Evolutionary conservation across 1,140 invertebrate species (phyloP).

Genomic region (Neocloeon triangulifer): DNA sequence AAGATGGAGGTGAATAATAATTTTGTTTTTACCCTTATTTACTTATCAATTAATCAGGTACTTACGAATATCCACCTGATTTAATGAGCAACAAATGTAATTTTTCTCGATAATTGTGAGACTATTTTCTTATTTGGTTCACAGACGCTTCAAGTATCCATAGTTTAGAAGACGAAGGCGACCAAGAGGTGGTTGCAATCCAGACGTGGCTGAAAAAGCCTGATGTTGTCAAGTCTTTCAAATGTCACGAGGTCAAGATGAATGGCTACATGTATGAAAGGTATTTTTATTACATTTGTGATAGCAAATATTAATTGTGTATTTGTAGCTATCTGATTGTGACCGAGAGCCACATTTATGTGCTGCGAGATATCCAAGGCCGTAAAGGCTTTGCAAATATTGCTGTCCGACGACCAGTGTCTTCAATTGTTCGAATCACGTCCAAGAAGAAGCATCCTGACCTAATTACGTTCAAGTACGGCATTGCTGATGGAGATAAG

Average conservation of each 20-base stretch:
- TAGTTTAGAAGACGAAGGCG: conserved; percentile 29
- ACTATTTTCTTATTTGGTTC: conserved; percentile 4
- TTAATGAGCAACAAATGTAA: background rate
- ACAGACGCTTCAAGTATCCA: conserved; percentile 17
- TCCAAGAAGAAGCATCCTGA: conserved; percentile 83
- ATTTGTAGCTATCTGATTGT: conserved; percentile 57
- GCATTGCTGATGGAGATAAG: conserved; percentile 46
- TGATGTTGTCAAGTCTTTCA: conserved; percentile 63
- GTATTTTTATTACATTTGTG: conserved; percentile 13
- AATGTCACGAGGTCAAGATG: conserved; percentile 75
- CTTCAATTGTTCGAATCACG: conserved; percentile 85
- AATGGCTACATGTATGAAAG: conserved; percentile 68
- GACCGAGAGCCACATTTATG: conserved; percentile 68
- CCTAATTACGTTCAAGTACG: conserved; percentile 89
- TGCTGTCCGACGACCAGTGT: conserved; percentile 60
- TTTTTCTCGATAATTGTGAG: too few species aligned
- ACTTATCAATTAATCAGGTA: background rate
- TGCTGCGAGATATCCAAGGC: conserved; percentile 57
- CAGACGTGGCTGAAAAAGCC: conserved; percentile 60
- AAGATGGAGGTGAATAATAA: conserved; percentile 36
- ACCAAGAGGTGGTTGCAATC: conserved; percentile 43
- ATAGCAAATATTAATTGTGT: background rate
- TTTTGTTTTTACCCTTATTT: background rate
- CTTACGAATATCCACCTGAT: background rate
- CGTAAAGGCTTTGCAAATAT: conserved; percentile 56